These are phyloP conservation scores for Rhinogobius similis DNA, from an alignment of 2,113 vertebrate genomes.

Conservation along the genomic window DNA sequence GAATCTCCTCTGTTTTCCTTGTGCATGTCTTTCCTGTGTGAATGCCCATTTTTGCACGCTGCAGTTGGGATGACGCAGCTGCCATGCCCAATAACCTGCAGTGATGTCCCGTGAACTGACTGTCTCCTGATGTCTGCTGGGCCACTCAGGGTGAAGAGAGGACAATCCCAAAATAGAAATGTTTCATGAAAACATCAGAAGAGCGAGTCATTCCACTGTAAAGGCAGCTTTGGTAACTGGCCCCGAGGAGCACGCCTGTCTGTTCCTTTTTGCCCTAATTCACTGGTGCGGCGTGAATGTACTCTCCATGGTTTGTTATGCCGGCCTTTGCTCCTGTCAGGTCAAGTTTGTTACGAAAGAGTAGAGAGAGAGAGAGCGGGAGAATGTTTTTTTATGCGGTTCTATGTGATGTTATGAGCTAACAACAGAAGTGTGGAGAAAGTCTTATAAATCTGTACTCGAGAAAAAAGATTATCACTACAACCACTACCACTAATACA, in stretches of 20 bases:
- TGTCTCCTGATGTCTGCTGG: conserved; percentile 56
- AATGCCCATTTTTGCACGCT: neutral
- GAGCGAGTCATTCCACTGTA: conserved; percentile 59
- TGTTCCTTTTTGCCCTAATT: conserved; percentile 69
- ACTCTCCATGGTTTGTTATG: conserved; percentile 51
- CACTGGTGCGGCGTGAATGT: conserved; percentile 58
- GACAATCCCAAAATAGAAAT: conserved; percentile 65
- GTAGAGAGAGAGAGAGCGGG: conserved; percentile 32
- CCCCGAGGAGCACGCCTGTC: conserved; percentile 64
- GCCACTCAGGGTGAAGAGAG: conserved; percentile 42
- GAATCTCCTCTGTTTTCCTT: neutral
- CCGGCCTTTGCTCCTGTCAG: conserved; percentile 59
- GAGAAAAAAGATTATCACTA: neutral
- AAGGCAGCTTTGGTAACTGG: conserved; percentile 65
- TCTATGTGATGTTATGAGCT: neutral
- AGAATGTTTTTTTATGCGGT: conserved; percentile 12
- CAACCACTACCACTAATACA: too few relatives aligned
- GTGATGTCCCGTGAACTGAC: conserved; percentile 48
- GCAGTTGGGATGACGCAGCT: conserved; percentile 54
- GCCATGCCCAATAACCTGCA: conserved; percentile 49
- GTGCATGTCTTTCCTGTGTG: neutral
- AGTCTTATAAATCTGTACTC: neutral
- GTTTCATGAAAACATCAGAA: conserved; percentile 67
- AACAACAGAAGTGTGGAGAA: neutral
- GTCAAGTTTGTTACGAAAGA: conserved; percentile 64